Conservation (phyloP, 2,797 vertebrate genomes). For the Nyctibius grandis region DNA sequence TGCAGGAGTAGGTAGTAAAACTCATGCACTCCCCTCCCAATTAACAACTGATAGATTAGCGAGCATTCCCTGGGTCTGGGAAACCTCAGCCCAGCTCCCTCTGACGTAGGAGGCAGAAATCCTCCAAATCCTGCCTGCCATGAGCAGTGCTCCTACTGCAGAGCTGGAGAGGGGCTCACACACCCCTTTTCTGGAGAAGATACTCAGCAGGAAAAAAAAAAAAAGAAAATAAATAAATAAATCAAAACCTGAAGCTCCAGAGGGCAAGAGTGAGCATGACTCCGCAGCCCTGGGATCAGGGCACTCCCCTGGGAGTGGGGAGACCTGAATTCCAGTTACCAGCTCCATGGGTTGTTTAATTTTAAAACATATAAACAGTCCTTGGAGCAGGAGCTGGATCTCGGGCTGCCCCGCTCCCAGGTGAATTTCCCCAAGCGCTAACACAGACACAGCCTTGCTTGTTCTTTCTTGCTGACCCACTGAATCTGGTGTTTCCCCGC, state of each 20-base stretch:
- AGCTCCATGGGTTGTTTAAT: neutral
- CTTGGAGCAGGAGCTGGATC: neutral
- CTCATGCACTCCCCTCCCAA: neutral
- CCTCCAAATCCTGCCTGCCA: neutral
- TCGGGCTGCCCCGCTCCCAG: neutral
- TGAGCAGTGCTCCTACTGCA: neutral
- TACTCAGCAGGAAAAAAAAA: neutral
- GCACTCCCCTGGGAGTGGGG: slow-evolving; percentile 59
- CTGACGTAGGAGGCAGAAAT: neutral
- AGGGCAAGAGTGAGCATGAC: slow-evolving; percentile 56
- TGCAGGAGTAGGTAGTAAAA: neutral
- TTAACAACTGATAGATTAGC: neutral
- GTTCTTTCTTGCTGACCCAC: slow-evolving; percentile 29
- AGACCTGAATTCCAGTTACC: slow-evolving; percentile 41
- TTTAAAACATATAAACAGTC: neutral
- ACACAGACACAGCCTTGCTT: neutral
- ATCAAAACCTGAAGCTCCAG: slow-evolving; percentile 35
- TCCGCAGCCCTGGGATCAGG: neutral
- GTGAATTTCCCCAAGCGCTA: neutral
- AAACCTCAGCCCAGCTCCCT: neutral
- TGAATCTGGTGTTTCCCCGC: neutral
- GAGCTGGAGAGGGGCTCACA: neutral
- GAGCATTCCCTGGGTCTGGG: neutral
- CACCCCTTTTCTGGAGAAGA: neutral
- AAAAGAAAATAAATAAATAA: too few relatives aligned